These are phyloP conservation scores for Gryllus bimaculatus DNA, from an alignment of 1,140 invertebrate species.

Conservation along the genomic window DNA sequence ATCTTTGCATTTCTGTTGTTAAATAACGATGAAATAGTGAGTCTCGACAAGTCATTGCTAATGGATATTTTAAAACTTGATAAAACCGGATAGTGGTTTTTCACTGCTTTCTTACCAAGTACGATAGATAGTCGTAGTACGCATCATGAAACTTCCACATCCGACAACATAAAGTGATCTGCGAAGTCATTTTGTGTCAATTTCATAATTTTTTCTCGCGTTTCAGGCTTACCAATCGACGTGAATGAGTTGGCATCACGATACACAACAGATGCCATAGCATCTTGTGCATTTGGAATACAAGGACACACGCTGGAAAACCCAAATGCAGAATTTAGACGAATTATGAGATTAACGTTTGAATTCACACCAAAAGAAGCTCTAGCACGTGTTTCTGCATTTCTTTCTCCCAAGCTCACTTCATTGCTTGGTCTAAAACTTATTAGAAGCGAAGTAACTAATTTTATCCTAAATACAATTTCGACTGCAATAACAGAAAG, in stretches of 20 bases:
- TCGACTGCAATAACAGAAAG: conserved; percentile 22
- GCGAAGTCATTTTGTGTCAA: too few species aligned
- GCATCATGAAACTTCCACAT: too few species aligned
- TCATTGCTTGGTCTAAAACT: conserved; percentile 24
- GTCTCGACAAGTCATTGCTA: too few species aligned
- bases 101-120: too few species aligned
- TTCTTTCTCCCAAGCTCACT: conserved; percentile 26
- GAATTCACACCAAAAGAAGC: conserved; percentile 25
- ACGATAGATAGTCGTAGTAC: too few species aligned
- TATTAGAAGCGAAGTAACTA: conserved; percentile 19
- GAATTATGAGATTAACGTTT: conserved; percentile 28
- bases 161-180: too few species aligned
- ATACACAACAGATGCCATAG: conserved; percentile 28
- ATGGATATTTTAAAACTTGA: too few species aligned
- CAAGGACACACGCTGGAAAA: conserved; percentile 29
- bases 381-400: conserved; percentile 23
- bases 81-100: too few species aligned
- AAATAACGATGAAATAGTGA: too few species aligned
- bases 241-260: conserved; percentile 7
- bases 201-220: too few species aligned
- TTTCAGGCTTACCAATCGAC: neutral
- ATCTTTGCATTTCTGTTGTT: too few species aligned
- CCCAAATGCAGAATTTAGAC: conserved; percentile 30
- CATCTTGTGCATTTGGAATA: conserved; percentile 30
- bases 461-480: conserved; percentile 27